These are phyloP conservation scores for Paracanthobrama guichenoti DNA, from an alignment of 2,113 vertebrate species.

Conservation along the genomic window DNA sequence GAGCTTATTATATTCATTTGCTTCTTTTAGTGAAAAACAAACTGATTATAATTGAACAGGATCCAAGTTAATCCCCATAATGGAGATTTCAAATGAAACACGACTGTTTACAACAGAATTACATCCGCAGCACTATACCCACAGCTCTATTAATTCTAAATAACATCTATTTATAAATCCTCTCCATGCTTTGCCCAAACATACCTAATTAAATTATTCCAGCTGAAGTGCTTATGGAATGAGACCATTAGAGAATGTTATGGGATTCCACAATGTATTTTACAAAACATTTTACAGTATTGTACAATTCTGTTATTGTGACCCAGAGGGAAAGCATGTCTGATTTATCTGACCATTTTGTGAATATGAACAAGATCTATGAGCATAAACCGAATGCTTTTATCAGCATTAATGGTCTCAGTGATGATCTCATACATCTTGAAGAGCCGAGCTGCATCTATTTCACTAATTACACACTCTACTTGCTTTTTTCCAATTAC, in stretches of 20 bases:
- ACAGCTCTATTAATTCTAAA: neutral
- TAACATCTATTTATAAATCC: neutral
- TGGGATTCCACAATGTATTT: neutral
- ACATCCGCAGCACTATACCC: neutral
- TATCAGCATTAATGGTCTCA: slow-evolving; percentile 37
- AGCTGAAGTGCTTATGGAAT: neutral
- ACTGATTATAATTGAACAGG: neutral
- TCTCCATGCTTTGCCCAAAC: neutral
- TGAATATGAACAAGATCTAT: neutral
- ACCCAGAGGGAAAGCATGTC: neutral
- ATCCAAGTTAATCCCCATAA: slow-evolving; percentile 7
- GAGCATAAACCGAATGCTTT: slow-evolving; percentile 38
- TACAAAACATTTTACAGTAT: no score
- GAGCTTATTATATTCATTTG: slow-evolving; percentile 6
- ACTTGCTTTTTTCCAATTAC: neutral
- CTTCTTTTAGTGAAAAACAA: neutral
- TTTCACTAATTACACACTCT: neutral
- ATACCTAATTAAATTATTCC: neutral
- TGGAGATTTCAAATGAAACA: neutral
- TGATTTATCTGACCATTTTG: neutral
- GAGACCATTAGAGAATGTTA: neutral
- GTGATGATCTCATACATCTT: slow-evolving; percentile 29
- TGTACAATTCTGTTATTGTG: neutral
- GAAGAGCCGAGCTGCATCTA: neutral
- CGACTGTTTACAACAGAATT: slow-evolving; percentile 8